Conservation (phyloP, 2,888 invertebrate genomes). For the Synanthedon andrenaeformis region DNA sequence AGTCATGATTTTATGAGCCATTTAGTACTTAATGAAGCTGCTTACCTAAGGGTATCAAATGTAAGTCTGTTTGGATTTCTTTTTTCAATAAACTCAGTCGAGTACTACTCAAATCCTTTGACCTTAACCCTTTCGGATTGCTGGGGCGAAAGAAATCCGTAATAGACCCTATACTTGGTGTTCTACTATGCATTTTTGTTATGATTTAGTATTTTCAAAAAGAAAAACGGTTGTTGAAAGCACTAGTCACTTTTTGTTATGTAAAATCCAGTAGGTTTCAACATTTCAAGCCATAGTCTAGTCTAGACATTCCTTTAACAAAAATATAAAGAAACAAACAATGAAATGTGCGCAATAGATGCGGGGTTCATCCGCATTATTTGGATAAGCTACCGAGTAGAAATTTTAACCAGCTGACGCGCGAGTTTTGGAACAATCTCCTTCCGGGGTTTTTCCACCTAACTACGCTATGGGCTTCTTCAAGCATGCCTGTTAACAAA, state of each 20-base stretch:
- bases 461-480: too few species aligned
- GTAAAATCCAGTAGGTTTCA: neutral
- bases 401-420: too few species aligned
- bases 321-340: neutral
- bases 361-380: too few species aligned
- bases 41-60: constrained; percentile 60
- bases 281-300: neutral
- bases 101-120: constrained; percentile 48
- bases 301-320: neutral
- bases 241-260: constrained; percentile 3
- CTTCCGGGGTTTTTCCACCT: too few species aligned
- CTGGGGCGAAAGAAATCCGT: constrained; percentile 53
- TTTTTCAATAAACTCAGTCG: constrained; percentile 67
- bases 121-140: constrained; percentile 38
- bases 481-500: too few species aligned
- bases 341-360: too few species aligned
- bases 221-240: neutral
- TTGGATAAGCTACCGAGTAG: too few species aligned
- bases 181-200: constrained; percentile 28
- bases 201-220: neutral
- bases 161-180: constrained; percentile 40
- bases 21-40: constrained; percentile 4
- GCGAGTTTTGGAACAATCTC: too few species aligned
- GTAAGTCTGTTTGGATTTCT: constrained; percentile 70
- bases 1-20: neutral